A percentile compares a stretch with the other conserved stretches of the same genome.
Conservation (phyloP, 2,888 invertebrate genomes). For the Dynastes hyllus region DNA sequence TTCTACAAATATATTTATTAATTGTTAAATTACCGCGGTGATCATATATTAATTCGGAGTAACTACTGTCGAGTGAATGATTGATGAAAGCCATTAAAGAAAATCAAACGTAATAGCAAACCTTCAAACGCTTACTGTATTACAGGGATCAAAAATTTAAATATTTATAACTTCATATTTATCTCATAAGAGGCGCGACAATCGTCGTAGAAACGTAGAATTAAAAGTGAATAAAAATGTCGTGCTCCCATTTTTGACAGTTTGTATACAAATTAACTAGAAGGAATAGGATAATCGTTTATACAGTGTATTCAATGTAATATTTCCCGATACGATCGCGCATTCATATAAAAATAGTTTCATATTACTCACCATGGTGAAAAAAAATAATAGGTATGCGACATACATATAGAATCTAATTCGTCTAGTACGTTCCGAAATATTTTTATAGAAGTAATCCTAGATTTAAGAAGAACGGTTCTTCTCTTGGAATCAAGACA, state of each 20-base stretch:
- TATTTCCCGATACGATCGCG: background rate
- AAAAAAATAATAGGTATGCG: slow-evolving; percentile 45
- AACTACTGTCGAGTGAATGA: too few species aligned
- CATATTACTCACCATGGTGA: slow-evolving; percentile 27
- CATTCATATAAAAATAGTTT: background rate
- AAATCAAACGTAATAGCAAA: too few species aligned
- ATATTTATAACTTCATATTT: background rate
- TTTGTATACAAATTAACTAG: slow-evolving; percentile 5
- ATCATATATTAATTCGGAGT: too few species aligned
- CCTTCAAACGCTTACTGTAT: background rate
- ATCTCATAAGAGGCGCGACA: background rate
- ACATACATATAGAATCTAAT: background rate
- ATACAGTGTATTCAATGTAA: background rate
- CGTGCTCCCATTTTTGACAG: slow-evolving; percentile 44
- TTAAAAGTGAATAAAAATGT: background rate
- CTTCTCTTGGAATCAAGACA: slow-evolving; percentile 43
- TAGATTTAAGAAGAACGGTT: slow-evolving; percentile 22
- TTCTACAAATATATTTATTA: too few species aligned
- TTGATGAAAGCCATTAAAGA: too few species aligned
- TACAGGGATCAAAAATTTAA: background rate
- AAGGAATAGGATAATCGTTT: background rate
- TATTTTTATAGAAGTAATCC: slow-evolving; percentile 22
- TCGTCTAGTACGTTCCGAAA: slow-evolving; percentile 1
- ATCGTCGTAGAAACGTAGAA: background rate
- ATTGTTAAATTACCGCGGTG: too few species aligned